Evolutionary conservation across 2,888 invertebrate genomes (phyloP).

Genomic region (Spialia ferax): DNA sequence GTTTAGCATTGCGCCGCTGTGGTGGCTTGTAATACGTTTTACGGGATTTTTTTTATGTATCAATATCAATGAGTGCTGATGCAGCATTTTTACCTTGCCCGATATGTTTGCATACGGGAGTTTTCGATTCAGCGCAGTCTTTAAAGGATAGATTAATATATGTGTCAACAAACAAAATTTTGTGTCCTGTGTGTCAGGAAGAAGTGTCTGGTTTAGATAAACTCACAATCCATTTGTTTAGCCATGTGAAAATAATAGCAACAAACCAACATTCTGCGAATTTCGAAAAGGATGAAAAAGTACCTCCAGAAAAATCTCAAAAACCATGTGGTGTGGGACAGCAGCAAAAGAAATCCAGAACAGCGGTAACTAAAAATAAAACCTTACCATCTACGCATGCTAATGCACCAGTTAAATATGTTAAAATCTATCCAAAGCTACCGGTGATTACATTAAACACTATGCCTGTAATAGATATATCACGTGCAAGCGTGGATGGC

Average conservation of each 20-base stretch:
- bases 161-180: slow-evolving; percentile 91
- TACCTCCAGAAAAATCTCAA: slow-evolving; percentile 52
- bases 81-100: slow-evolving; percentile 90
- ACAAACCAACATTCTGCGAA: slow-evolving; percentile 53
- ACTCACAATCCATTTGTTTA: slow-evolving; percentile 93
- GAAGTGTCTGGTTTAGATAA: slow-evolving; percentile 92
- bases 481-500: slow-evolving; percentile 54
- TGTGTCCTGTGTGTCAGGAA: slow-evolving; percentile 93
- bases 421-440: slow-evolving; percentile 80
- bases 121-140: slow-evolving; percentile 90
- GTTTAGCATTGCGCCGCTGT: slow-evolving; percentile 69
- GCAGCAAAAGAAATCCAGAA: slow-evolving; percentile 66
- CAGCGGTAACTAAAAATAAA: slow-evolving; percentile 76
- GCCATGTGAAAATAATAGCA: slow-evolving; percentile 86
- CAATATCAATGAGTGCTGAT: slow-evolving; percentile 74
- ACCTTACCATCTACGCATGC: slow-evolving; percentile 53
- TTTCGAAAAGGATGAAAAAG: slow-evolving; percentile 49
- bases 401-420: slow-evolving; percentile 72
- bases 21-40: slow-evolving; percentile 49
- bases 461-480: slow-evolving; percentile 69
- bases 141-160: slow-evolving; percentile 90
- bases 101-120: slow-evolving; percentile 90
- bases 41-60: slow-evolving; percentile 14
- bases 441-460: slow-evolving; percentile 73
- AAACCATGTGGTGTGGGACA: slow-evolving; percentile 43